Base-by-base conservation (phyloP, 2,113 vertebrate genomes). In the Trichomycterus rosablanca region DNA sequence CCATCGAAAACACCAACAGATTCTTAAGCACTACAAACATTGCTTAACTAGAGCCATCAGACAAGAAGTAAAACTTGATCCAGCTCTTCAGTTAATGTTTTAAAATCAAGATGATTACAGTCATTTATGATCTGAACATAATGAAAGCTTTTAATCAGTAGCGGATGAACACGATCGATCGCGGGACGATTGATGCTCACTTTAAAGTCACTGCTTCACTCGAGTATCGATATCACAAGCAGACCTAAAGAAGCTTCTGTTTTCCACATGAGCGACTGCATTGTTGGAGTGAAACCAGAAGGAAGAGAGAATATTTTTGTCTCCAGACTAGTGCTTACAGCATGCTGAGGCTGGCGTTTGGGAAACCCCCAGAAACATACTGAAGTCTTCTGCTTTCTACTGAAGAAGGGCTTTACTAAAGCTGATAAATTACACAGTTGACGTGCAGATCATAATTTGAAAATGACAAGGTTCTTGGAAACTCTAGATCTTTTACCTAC, bases 131-230 rank as follows among this genome's bases (percentile, higher is more conserved):
- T 65, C 55, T 26, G 15, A 23, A 67, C 35, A 45, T 34, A 54
- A 55, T 56, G 62, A 54, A 67, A 19, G 50, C 69, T 67, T 74
- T 69, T 69, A 69, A 74, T 71, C 54, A 63, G 44, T 66, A n/a
- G 15, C 7, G 35, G 56, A 48, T 49, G 37, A 32, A 24, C 68
- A 60, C 24, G 58, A 72, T 69, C 60, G 48, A 65, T 75, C 50
- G 19, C 30, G 16, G 23, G 22, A 24, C 3, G 20, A 48, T 32
- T 15, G 46, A 49, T 50, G 63, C 59, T 42, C 20, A 34, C 56
- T 70, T 67, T 61, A 59, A 50, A 56, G 60, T 67, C 70, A 70
- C 42, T 60, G 59, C 55, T 53, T 67, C 58, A 72, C 67, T 18
- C 59, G 48, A 59, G 65, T 42, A 59, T 67, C 66, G 46, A 72